Conservation (phyloP, 2,113 vertebrate genomes). For the Gymnogyps californianus region DNA sequence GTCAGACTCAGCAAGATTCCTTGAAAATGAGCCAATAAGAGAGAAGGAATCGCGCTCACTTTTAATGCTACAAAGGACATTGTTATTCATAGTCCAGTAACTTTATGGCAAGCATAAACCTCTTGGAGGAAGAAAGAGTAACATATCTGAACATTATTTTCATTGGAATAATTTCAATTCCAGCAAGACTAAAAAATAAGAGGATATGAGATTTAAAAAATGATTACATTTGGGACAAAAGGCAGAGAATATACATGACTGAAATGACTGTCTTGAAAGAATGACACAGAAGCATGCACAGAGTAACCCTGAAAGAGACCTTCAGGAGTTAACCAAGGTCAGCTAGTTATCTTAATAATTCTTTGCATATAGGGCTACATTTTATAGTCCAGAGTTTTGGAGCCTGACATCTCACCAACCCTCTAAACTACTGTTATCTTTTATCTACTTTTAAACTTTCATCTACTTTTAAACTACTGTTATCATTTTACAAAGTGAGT, state of each 20-base stretch:
- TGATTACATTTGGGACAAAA: neutral
- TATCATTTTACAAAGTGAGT: neutral
- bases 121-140: slow-evolving; percentile 3
- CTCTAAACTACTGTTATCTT: neutral
- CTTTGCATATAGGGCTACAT: neutral
- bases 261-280: neutral
- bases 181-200: neutral
- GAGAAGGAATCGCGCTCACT: neutral
- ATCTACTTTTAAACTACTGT: neutral
- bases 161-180: slow-evolving; percentile 54
- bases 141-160: slow-evolving; percentile 30
- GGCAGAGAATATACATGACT: neutral
- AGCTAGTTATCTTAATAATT: neutral
- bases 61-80: slow-evolving; percentile 21
- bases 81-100: slow-evolving; percentile 40
- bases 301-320: neutral
- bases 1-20: neutral
- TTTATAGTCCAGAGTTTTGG: neutral
- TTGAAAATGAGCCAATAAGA: neutral
- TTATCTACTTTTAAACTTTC: too few species aligned
- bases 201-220: neutral
- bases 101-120: slow-evolving; percentile 47
- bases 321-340: neutral
- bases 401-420: neutral
- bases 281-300: neutral